These are phyloP conservation scores for Halcyon leucocephala DNA, from an alignment of 2,797 vertebrate species.

Conservation along the genomic window DNA sequence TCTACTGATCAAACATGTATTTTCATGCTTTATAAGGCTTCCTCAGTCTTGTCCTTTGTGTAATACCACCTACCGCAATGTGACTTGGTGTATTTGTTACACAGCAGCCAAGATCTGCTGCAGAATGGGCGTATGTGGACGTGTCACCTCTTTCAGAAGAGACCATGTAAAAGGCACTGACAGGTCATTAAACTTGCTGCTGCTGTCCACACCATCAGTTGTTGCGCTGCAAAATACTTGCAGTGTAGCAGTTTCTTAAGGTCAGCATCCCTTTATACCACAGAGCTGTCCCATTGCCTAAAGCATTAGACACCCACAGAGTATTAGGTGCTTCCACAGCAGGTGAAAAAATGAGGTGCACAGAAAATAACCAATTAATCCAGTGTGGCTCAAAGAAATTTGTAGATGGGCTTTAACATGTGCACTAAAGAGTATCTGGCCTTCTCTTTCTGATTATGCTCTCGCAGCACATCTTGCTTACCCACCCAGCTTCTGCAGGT, in stretches of 20 bases:
- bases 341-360: background rate
- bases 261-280: background rate
- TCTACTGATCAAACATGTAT: constrained; percentile 34
- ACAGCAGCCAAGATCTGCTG: background rate
- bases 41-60: background rate
- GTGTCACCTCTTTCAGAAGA: background rate
- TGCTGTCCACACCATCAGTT: background rate
- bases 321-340: background rate
- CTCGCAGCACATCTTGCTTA: background rate
- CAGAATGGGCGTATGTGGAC: fast-evolving
- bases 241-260: background rate
- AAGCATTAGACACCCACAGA: background rate
- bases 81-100: background rate
- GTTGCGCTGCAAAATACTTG: background rate
- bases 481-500: background rate
- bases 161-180: background rate
- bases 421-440: background rate
- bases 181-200: background rate
- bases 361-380: background rate
- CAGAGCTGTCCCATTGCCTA: background rate
- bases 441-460: background rate
- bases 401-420: background rate
- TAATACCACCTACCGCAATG: background rate
- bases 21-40: constrained; percentile 58
- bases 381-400: background rate